Evolutionary conservation across 2,888 invertebrate genomes (phyloP), one percentile per base, ranked within the genome.

Genomic region (Autographa gamma): DNA sequence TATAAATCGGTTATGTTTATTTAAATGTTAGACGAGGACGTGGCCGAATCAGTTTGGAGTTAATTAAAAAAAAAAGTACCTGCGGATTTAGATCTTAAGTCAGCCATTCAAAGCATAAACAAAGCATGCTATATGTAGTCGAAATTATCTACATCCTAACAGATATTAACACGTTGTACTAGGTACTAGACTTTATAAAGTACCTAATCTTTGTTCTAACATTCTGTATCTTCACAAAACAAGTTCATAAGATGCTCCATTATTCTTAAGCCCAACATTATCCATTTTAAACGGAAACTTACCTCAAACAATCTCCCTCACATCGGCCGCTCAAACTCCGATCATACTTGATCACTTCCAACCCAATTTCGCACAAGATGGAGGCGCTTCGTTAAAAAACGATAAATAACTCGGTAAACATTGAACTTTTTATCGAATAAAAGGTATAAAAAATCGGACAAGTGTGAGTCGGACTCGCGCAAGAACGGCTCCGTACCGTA

Each of bases 391-490:
- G 82, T 87, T 86, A 84, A 84, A 87, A 88, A 88, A 82, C 88
- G 82, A 87, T 88, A 88, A 88, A 88, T 88, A 88, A 87, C 85
- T 84, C 75, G 73, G 81, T 85, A 85, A 86, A 87, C 84, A 85
- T 84, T 82, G 71, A 84, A 86, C 77, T 85, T 84, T 81, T 83
- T 79, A 84, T 83, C 85, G 76, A 80, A 85, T 81, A 81, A 83
- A 86, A 87, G 81, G 83, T 84, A 32, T 1, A 38, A 82, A 85
- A 86, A 87, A 25, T 25, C 25, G 25, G 25, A 1, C 25, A 25
- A 25, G 25, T 3, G 25, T 3, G n/a, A n/a, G 25, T 25, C 3
- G 25, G 25, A 25, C 25, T 25, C 25, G 25, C 3, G 25, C 25
- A 25, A 1, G 25, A 25, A 25, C 2, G 25, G 25, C 3, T 25